Evolutionary conservation across 2,113 vertebrate genomes (phyloP), one percentile per base, ranked within the genome.

Genomic region (Takifugu flavidus): DNA sequence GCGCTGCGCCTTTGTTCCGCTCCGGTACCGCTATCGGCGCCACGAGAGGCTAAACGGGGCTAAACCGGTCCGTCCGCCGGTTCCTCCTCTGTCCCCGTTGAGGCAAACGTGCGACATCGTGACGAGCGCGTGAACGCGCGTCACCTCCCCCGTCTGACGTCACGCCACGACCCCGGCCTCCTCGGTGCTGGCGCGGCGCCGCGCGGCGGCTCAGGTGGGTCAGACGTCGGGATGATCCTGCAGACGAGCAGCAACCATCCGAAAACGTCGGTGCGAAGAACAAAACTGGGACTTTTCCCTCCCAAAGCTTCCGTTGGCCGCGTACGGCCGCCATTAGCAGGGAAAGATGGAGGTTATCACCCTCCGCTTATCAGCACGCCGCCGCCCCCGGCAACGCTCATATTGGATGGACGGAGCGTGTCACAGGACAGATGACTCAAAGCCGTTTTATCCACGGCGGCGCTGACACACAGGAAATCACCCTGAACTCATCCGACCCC

Each of bases 1-100:
- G 84, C 81, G 86, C 78, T 75, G 84, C 79, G 74, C 75, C 87
- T 84, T 89, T 88, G 87, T 87, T 87, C 82, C 78, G 79, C 75
- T 62, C 78, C 75, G 78, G 82, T 71, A 79, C 83, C 74, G 62
- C 70, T 83, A 88, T 82, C 71, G 61, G 72, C 60, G 64, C 1
- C 5, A 45, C 25, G 34, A 7, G 57, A 52, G 56, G 10, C 49
- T 62, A 78, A 75, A 75, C 56, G 53, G 51, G 14, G 6, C 29
- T 47, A 80, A 75, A 84, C 77, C 72, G 27, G 63, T 62, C 70
- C 25, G 70, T 57, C 61, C 60, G 70, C 28, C 5, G 3, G 28
- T 29, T 29, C 4, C 29, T 6, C 29, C 29, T 31, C 2, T 3
- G 29, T 31, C 29, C 29, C 5, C 29, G 4, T 6, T 1, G 29